Evolutionary conservation across 2,113 vertebrate species (phyloP).

Genomic region (Varanus komodoensis): DNA sequence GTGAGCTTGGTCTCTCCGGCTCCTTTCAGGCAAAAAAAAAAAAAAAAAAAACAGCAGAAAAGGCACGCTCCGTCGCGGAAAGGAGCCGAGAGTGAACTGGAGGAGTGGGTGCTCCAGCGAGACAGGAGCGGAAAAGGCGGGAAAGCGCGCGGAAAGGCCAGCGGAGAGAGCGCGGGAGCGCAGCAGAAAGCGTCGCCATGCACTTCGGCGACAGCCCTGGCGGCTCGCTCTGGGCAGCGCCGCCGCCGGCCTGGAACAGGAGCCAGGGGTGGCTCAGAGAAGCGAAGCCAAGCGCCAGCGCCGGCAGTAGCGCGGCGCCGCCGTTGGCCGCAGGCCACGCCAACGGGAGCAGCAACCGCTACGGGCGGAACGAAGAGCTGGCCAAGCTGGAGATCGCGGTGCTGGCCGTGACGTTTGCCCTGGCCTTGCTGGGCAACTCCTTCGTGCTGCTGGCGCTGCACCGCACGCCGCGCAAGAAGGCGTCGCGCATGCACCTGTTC

Average conservation of each 20-base stretch:
- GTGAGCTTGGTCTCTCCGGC: too few species aligned
- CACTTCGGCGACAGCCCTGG: constrained; percentile 4
- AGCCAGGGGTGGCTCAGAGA: constrained; percentile 39
- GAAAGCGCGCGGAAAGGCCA: neutral
- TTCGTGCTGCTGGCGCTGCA: constrained; percentile 89
- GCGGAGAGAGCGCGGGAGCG: too few species aligned
- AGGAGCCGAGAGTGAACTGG: too few species aligned
- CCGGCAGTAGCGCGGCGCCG: constrained; percentile 22
- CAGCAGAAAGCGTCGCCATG: neutral
- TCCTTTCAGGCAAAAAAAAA: too few species aligned
- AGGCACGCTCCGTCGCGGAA: too few species aligned
- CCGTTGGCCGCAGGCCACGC: constrained; percentile 48
- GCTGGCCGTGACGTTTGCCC: constrained; percentile 89
- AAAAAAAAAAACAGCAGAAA: neutral
- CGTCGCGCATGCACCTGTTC: constrained; percentile 95
- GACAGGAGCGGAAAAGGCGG: neutral
- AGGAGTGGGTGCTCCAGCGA: neutral
- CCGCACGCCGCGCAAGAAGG: constrained; percentile 92
- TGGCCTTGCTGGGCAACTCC: constrained; percentile 89
- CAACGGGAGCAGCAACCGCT: constrained; percentile 76
- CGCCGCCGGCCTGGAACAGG: constrained; percentile 33
- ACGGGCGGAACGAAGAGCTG: constrained; percentile 87
- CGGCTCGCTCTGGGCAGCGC: constrained; percentile 1
- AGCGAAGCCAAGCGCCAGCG: neutral
- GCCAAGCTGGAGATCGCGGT: constrained; percentile 92